Conservation (phyloP, 1,140 invertebrate genomes). For the Batillaria attramentaria region DNA sequence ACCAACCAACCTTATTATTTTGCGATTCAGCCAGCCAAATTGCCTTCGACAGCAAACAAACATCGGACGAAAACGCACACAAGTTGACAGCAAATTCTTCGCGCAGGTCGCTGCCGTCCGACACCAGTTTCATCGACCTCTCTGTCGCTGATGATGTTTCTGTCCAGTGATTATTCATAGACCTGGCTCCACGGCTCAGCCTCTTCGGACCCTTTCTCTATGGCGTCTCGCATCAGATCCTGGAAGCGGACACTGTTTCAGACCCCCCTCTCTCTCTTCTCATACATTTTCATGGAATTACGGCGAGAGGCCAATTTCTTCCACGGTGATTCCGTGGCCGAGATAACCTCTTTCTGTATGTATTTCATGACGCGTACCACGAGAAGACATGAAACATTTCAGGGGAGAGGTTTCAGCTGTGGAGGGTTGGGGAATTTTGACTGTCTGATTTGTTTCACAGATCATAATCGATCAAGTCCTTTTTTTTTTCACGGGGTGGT, state of each 20-base stretch:
- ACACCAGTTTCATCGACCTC: not conserved
- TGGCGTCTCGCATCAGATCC: not conserved
- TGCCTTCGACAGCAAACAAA: not conserved
- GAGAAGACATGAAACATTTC: too few relatives aligned
- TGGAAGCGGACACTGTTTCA: not conserved
- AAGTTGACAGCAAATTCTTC: not conserved
- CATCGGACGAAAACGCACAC: not conserved
- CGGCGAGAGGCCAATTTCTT: not conserved
- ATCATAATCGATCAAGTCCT: too few relatives aligned
- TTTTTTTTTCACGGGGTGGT: too few relatives aligned
- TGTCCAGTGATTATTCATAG: constrained; percentile 26
- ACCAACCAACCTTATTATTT: too few relatives aligned
- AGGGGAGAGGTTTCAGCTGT: too few relatives aligned
- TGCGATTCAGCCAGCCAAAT: too few relatives aligned
- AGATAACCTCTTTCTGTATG: too few relatives aligned
- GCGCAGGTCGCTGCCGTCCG: not conserved
- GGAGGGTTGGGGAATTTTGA: too few relatives aligned
- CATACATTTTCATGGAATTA: constrained; percentile 27
- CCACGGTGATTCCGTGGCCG: not conserved
- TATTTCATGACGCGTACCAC: too few relatives aligned
- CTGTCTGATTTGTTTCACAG: too few relatives aligned
- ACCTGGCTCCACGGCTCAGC: not conserved
- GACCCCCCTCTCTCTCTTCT: not conserved
- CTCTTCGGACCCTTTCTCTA: not conserved
- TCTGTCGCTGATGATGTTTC: not conserved